Evolutionary conservation across 2,113 vertebrate species (phyloP), one percentile per base, ranked within the genome.

Genomic region (Poeciliopsis retropinna): DNA sequence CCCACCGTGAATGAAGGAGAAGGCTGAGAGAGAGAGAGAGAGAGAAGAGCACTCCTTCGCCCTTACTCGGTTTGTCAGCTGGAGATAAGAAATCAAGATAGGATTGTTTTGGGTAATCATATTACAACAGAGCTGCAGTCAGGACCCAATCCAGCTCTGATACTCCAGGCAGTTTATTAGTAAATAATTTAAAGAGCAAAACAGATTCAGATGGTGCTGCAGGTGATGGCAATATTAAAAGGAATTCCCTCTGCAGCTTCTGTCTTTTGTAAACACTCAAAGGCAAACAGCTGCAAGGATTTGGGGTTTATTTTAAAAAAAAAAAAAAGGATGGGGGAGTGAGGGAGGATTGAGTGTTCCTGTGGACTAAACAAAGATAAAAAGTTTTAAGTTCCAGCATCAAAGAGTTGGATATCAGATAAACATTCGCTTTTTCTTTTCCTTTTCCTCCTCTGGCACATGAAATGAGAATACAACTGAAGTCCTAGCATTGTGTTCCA

Each of bases 21-120:
- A 9, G 66, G 41, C 54, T 84, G 65, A 85, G 68, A 34, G 63
- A 30, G 5, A 37, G 4, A 51, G 67, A 11, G 34, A 11, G 34
- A 34, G 34, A 34, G 34, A 64, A 44, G 22, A 15, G 41, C 41
- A 79, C 78, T 82, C 31, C 72, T 79, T 74, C 37, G 68, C 34
- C n/a, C 30, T 67, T 13, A 79, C 51, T 79, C 74, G 70, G 34
- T 39, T 64, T 65, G 64, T 68, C 78, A 67, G 57, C 64, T 73
- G 64, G 34, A 75, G 72, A 82, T 75, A 83, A 82, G 72, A 72
- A 32, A 71, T 8, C 64, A 29, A 0, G 68, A 86, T 81, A 75
- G 79, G 63, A 60, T 63, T 81, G 68, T 87, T 87, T 76, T 54
- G 8, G 8, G 1, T 54, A 25, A n/a, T 54, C 51, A 54, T 25